These are phyloP conservation scores for Pagrus major DNA, from an alignment of 2,113 vertebrate species.

Conservation along the genomic window DNA sequence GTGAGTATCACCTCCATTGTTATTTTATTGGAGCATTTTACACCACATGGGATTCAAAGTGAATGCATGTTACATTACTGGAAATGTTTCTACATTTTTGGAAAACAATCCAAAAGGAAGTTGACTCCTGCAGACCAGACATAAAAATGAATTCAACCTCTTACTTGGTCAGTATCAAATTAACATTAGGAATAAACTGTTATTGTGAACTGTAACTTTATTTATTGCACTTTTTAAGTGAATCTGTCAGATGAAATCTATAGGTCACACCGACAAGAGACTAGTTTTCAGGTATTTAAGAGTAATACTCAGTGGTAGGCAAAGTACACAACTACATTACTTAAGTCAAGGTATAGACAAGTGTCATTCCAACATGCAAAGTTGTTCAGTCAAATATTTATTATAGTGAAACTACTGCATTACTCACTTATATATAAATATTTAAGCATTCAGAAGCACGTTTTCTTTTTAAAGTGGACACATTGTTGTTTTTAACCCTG, in stretches of 20 bases:
- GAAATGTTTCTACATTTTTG: background rate
- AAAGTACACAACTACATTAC: too few relatives aligned
- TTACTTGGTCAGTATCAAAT: background rate
- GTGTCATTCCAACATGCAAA: too few relatives aligned
- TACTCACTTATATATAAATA: too few relatives aligned
- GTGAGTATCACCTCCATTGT: constrained; percentile 88
- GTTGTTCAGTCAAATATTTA: too few relatives aligned
- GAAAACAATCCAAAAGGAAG: background rate
- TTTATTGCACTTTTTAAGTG: background rate
- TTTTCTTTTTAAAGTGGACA: too few relatives aligned
- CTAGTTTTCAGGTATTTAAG: background rate
- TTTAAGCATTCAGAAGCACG: too few relatives aligned
- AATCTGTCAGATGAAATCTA: background rate
- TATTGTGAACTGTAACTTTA: background rate
- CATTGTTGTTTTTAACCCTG: too few relatives aligned
- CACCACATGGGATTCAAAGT: background rate
- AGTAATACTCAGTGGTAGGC: too few relatives aligned
- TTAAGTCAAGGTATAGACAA: too few relatives aligned
- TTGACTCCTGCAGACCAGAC: background rate
- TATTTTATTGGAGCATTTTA: background rate
- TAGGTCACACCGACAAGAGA: background rate
- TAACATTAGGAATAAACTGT: background rate
- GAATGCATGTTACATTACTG: background rate
- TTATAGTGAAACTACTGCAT: too few relatives aligned
- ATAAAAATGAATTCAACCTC: background rate